Evolutionary conservation across 2,113 vertebrate species (phyloP).

Genomic region (Meles meles): DNA sequence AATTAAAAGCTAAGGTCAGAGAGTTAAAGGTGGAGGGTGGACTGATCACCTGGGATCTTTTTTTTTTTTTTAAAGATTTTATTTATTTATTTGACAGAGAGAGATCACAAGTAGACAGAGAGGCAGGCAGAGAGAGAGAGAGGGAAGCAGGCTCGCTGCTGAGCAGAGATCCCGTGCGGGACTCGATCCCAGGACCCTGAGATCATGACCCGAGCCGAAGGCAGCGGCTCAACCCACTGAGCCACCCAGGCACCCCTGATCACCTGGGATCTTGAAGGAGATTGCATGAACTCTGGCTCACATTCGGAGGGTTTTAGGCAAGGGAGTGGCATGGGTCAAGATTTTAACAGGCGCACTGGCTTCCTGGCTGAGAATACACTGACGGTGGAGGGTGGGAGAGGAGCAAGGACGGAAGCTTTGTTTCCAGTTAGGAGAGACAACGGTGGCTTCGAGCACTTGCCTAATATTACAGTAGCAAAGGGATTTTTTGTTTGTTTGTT

Average conservation of each 20-base stretch:
- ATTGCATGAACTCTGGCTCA: neutral
- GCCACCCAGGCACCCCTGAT: too few species aligned
- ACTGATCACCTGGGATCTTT: neutral
- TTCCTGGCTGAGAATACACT: neutral
- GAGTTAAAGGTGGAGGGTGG: neutral
- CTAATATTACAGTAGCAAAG: neutral
- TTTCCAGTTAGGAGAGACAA: neutral
- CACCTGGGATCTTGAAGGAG: neutral
- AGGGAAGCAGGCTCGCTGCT: too few species aligned
- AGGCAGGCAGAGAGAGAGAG: too few species aligned
- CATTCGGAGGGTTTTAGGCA: neutral
- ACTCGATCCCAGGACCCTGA: too few species aligned
- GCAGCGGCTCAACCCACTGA: too few species aligned
- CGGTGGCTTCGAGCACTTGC: neutral
- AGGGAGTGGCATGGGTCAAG: neutral
- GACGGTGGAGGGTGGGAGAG: fast-evolving
- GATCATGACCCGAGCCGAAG: too few species aligned
- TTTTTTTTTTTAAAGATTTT: too few species aligned
- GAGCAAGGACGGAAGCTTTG: neutral
- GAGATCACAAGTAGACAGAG: too few species aligned
- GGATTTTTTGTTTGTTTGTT: neutral
- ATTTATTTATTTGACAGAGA: too few species aligned
- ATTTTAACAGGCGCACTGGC: neutral
- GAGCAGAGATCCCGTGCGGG: too few species aligned
- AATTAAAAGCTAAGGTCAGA: neutral